These are phyloP conservation scores for Stomorhina lunata DNA, from an alignment of 2,888 invertebrate species.

Conservation along the genomic window DNA sequence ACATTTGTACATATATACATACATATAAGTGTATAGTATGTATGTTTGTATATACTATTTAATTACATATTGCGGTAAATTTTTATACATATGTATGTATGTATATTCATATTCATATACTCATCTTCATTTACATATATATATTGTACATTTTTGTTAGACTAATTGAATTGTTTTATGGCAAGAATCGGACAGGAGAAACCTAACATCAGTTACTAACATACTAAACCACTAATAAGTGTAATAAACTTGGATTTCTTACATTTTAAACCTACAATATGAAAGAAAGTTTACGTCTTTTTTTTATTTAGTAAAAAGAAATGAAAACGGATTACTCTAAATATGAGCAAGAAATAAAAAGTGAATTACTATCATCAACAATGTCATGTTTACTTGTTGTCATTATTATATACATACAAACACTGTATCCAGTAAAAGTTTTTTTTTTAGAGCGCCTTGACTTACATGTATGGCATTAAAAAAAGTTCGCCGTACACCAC, in stretches of 20 bases:
- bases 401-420: conserved; percentile 33
- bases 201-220: conserved; percentile 31
- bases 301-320: conserved; percentile 23
- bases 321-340: conserved; percentile 53
- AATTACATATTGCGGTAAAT: too few species aligned
- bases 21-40: too few species aligned
- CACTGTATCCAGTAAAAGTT: conserved; percentile 5
- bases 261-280: conserved; percentile 5
- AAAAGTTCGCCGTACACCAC: too few species aligned
- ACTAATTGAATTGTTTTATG: conserved; percentile 63
- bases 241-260: conserved; percentile 7
- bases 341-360: conserved; percentile 35
- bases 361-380: conserved; percentile 30
- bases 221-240: background rate
- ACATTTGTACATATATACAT: too few species aligned
- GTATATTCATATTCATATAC: too few species aligned
- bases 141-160: conserved; percentile 33
- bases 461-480: too few species aligned
- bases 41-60: too few species aligned
- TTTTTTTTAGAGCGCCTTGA: too few species aligned
- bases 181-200: conserved; percentile 45
- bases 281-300: conserved; percentile 52
- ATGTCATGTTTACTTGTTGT: conserved; percentile 13
- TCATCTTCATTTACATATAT: too few species aligned
- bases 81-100: too few species aligned